Conservation (phyloP, 2,797 vertebrate species). For the Anabas testudineus region DNA sequence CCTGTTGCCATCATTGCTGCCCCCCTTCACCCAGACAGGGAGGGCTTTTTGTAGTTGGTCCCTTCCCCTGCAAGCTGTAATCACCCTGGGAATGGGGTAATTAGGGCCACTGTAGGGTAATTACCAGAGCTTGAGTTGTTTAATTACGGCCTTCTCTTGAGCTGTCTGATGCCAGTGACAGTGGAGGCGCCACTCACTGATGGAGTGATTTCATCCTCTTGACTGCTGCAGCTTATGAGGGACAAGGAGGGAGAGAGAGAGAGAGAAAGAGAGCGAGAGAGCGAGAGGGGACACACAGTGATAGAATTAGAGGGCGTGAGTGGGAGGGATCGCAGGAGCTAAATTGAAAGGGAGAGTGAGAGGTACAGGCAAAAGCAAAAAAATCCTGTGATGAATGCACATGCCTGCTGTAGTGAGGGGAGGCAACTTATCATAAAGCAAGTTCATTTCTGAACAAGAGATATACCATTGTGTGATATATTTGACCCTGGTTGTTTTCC, state of each 20-base stretch:
- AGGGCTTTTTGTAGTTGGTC: slow-evolving; percentile 69
- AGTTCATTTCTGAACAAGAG: slow-evolving; percentile 12
- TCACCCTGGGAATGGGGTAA: slow-evolving; percentile 85
- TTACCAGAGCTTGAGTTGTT: slow-evolving; percentile 86
- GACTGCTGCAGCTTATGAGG: slow-evolving; percentile 63
- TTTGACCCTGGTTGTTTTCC: slow-evolving; percentile 5
- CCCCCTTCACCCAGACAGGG: slow-evolving; percentile 57
- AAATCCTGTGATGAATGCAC: slow-evolving; percentile 46
- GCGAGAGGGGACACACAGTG: slow-evolving; percentile 27
- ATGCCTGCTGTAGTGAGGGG: slow-evolving; percentile 14
- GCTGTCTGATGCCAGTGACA: slow-evolving; percentile 80
- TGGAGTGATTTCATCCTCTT: slow-evolving; percentile 79
- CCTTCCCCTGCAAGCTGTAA: slow-evolving; percentile 78
- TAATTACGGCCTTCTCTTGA: slow-evolving; percentile 84
- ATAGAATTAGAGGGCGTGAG: slow-evolving; percentile 57
- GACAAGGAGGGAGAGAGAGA: slow-evolving; percentile 37
- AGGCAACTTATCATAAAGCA: slow-evolving; percentile 26
- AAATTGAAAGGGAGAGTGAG: slow-evolving; percentile 42
- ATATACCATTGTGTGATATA: not conserved
- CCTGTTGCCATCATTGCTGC: slow-evolving; percentile 35
- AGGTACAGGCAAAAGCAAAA: slow-evolving; percentile 37
- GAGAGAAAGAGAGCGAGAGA: too few relatives aligned
- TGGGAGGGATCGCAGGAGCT: slow-evolving; percentile 52
- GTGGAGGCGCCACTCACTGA: slow-evolving; percentile 75
- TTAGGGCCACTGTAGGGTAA: slow-evolving; percentile 86